Evolutionary conservation across 2,113 vertebrate genomes (phyloP).

Genomic region (Coptodon rendalli): DNA sequence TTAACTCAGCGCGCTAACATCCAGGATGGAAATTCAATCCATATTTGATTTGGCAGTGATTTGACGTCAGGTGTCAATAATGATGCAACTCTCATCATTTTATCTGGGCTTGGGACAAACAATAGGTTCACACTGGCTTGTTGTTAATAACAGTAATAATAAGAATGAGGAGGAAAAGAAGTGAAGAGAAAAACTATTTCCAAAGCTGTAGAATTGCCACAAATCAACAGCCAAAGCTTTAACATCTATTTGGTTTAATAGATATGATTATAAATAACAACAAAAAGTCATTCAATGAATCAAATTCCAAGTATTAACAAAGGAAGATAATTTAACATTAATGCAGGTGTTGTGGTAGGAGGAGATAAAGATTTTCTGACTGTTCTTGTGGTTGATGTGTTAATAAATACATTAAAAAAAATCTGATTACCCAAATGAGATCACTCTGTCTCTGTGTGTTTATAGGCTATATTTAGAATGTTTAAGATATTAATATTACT

Average conservation of each 20-base stretch:
- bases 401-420: background rate
- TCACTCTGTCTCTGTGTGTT: rapidly evolving
- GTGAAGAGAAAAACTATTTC: background rate
- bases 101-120: too few species aligned
- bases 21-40: background rate
- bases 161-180: background rate
- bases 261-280: rapidly evolving
- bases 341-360: background rate
- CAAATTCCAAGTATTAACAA: background rate
- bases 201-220: background rate
- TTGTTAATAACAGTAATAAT: background rate
- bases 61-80: too few species aligned
- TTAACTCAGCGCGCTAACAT: background rate
- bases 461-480: rapidly evolving
- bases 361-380: rapidly evolving
- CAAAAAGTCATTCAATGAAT: background rate
- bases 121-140: too few species aligned
- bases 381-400: background rate
- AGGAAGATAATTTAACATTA: background rate
- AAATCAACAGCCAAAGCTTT: background rate
- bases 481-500: background rate
- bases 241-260: background rate
- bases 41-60: too few species aligned
- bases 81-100: too few species aligned
- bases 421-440: background rate